Evolutionary conservation across 2,113 vertebrate genomes (phyloP).

Genomic region (Colossoma macropomum): DNA sequence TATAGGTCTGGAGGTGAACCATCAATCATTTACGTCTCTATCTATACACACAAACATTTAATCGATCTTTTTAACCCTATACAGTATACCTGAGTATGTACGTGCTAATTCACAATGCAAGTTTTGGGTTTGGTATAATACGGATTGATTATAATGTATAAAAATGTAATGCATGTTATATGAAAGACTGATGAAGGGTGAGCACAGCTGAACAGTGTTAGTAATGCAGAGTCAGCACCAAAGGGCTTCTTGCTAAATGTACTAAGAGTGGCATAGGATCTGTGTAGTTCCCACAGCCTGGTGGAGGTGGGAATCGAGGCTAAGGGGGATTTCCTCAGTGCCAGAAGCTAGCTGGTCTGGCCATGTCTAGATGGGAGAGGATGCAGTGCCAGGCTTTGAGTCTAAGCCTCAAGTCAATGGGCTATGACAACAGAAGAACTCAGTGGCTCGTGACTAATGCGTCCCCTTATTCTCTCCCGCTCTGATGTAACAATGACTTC

Average conservation of each 20-base stretch:
- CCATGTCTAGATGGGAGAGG: constrained; percentile 62
- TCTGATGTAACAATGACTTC: constrained; percentile 25
- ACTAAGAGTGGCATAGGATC: constrained; percentile 46
- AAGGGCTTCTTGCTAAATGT: constrained; percentile 32
- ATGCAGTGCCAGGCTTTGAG: constrained; percentile 67
- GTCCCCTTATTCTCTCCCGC: constrained; percentile 6
- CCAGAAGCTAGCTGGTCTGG: constrained; percentile 58
- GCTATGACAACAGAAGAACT: constrained; percentile 78
- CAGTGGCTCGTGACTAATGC: constrained; percentile 63
- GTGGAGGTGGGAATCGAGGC: constrained; percentile 35
- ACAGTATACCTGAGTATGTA: too few species aligned
- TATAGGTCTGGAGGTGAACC: constrained; percentile 28
- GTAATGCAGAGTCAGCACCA: constrained; percentile 8
- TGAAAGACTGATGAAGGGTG: neutral
- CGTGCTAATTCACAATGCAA: too few species aligned
- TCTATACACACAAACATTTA: neutral
- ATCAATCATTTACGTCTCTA: constrained; percentile 62
- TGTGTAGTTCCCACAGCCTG: constrained; percentile 64
- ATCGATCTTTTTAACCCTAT: neutral
- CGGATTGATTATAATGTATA: neutral
- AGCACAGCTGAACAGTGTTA: neutral
- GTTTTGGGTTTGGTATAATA: neutral
- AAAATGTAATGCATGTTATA: neutral
- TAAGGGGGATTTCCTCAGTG: constrained; percentile 69
- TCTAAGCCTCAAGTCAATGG: constrained; percentile 78